These are phyloP conservation scores for Fabriciana adippe DNA, from an alignment of 2,888 invertebrate genomes.

Conservation along the genomic window DNA sequence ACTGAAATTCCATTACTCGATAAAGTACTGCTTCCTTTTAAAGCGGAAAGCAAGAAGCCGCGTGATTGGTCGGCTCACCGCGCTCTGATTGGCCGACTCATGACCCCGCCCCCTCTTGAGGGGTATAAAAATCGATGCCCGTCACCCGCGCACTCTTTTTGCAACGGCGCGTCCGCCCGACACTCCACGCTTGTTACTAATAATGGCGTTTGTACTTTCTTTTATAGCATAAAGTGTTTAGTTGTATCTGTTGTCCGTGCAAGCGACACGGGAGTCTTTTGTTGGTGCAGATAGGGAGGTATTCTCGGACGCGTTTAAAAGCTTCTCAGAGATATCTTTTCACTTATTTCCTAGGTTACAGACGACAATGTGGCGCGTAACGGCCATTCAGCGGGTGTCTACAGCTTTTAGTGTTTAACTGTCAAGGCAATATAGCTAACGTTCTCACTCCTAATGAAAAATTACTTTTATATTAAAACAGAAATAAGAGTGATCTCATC, in stretches of 20 bases:
- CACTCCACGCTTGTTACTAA: conserved; percentile 75
- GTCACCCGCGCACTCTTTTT: conserved; percentile 65
- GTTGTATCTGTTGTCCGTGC: conserved; percentile 74
- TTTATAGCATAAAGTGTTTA: conserved; percentile 77
- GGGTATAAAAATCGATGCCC: conserved; percentile 81
- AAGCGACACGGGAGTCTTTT: conserved; percentile 70
- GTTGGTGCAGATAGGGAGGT: conserved; percentile 63
- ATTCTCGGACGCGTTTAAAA: conserved; percentile 64
- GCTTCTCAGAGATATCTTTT: conserved; percentile 63
- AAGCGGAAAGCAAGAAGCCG: conserved; percentile 67
- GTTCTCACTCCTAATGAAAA: conserved; percentile 36
- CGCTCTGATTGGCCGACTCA: conserved; percentile 72
- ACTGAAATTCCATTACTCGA: conserved; percentile 79
- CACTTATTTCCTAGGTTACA: conserved; percentile 56
- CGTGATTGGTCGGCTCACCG: conserved; percentile 77
- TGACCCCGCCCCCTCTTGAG: conserved; percentile 72
- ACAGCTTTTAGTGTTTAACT: conserved; percentile 45
- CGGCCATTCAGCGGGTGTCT: conserved; percentile 48
- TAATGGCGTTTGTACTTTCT: conserved; percentile 76
- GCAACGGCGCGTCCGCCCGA: conserved; percentile 65
- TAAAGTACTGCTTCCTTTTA: conserved; percentile 57
- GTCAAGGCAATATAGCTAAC: conserved; percentile 43
- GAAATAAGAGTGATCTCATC: conserved; percentile 20
- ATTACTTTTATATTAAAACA: conserved; percentile 25
- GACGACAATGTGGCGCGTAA: conserved; percentile 46